Base-by-base conservation (phyloP, 2,797 vertebrate species). In the Botia almorhae region DNA sequence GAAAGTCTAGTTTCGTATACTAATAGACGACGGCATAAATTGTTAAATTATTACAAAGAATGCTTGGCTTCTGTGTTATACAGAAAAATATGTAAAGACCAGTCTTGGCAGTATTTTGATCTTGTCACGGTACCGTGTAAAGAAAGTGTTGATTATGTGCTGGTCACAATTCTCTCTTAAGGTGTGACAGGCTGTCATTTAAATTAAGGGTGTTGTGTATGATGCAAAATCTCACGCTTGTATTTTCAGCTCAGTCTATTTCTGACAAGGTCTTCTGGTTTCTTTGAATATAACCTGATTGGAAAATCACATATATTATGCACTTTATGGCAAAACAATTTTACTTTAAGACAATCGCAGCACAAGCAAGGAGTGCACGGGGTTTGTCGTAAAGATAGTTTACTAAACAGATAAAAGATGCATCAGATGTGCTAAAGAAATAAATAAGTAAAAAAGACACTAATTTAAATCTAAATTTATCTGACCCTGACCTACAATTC, bases 91-190 rank as follows among this genome's bases (percentile, higher is more conserved):
- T 14, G 56, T 63, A 8, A 63, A 63, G 26, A 29, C 2, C 12
- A 19, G 16, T 58, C 23, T 33, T 21, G 2, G 4, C 17, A 46
- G 60, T 73, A 21, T 33, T 67, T 48, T 50, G 36, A 74, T 71
- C 29, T 53, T 72, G 68, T 71, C 46, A 43, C 29, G 71, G 51
- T 55, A 43, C 48, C 72, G 3, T 7, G 26, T 50, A n/a, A 67
- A 61, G 11, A 74, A 58, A 81, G 79, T 74, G 79, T 76, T 70
- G 33, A 76, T 81, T 75, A 75, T 36, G 65, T 56, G 21, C 33
- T 21, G 65, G 23, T 60, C 72, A 53, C 71, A 74, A 26, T 74
- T 51, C 21, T 74, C 1, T 16, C 14, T 17, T 2, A 51, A 69
- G 19, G 73, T 70, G 67, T 76, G 67, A 81, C 80, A 63, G 67